A percentile compares a stretch with the other conserved stretches of the same genome.
These are phyloP conservation scores for Vidua macroura DNA, from an alignment of 2,113 vertebrate genomes.

Conservation along the genomic window DNA sequence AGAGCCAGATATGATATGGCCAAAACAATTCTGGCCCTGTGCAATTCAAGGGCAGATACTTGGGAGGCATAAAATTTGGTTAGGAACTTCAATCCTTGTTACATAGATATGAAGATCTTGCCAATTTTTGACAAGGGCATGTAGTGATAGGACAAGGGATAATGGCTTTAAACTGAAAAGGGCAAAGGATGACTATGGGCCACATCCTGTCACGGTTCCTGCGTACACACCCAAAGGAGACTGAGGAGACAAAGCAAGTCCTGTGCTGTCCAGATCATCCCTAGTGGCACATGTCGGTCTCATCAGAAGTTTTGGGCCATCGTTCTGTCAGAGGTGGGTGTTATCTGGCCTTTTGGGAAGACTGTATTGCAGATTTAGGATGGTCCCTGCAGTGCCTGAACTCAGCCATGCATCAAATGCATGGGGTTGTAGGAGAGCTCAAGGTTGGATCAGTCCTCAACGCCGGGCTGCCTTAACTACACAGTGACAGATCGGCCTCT, in stretches of 20 bases:
- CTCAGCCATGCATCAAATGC: neutral
- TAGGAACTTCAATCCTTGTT: neutral
- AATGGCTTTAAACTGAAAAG: neutral
- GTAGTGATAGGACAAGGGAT: neutral
- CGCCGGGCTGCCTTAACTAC: too few species aligned
- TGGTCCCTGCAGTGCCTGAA: neutral
- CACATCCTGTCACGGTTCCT: neutral
- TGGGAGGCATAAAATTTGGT: neutral
- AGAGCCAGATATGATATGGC: neutral
- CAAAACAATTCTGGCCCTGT: neutral
- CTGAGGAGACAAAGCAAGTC: neutral
- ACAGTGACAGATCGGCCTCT: neutral
- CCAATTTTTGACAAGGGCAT: neutral
- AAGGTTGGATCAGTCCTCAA: neutral
- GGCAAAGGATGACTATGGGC: neutral
- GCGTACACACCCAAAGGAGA: accelerated
- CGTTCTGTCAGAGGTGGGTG: neutral
- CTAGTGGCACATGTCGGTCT: neutral
- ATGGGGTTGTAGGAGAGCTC: accelerated
- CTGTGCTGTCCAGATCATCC: neutral
- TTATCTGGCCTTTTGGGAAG: neutral
- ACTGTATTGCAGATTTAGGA: neutral
- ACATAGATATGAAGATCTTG: neutral
- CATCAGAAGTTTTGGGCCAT: neutral
- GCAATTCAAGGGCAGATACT: neutral